phyloP scores from a whole-genome alignment of 2,797 vertebrate species.

The Cirrhinus mrigala region DNA sequence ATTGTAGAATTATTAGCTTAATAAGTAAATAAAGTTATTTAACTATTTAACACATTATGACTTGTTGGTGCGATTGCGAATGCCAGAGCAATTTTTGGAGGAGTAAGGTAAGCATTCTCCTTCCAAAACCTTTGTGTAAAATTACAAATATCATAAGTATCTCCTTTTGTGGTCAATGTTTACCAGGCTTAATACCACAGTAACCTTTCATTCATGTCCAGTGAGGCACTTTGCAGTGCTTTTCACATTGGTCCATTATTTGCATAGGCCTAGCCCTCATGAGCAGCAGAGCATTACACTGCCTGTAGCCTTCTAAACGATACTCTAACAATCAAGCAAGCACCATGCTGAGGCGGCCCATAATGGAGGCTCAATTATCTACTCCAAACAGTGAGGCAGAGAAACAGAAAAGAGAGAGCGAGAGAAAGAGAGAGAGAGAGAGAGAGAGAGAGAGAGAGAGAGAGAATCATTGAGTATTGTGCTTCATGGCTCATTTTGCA shows the following conservation, averaged over 20 bases:
- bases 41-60: not conserved
- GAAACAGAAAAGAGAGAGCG: not conserved
- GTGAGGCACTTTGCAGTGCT: not conserved
- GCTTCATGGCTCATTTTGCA: constrained; percentile 80
- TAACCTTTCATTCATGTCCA: constrained; percentile 1
- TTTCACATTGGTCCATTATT: constrained; percentile 13
- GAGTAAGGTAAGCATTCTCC: not conserved
- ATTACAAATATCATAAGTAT: not conserved
- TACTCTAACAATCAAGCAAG: constrained; percentile 79
- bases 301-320: constrained; percentile 60
- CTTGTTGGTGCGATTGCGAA: not conserved
- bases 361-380: constrained; percentile 80
- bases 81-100: not conserved
- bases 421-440: too few relatives aligned
- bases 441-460: not conserved
- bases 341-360: constrained; percentile 75
- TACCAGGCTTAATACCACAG: not conserved
- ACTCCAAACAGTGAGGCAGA: constrained; percentile 72
- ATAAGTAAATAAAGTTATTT: not conserved
- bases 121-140: not conserved
- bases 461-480: constrained; percentile 47
- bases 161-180: not conserved
- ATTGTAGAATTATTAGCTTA: not conserved
- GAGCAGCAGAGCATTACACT: constrained; percentile 23
- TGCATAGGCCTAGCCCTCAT: not conserved